Percentiles rank a stretch among this genome's conserved stretches.
Conservation (phyloP, 1,140 invertebrate genomes). For the Pseudomyrmex gracilis region DNA sequence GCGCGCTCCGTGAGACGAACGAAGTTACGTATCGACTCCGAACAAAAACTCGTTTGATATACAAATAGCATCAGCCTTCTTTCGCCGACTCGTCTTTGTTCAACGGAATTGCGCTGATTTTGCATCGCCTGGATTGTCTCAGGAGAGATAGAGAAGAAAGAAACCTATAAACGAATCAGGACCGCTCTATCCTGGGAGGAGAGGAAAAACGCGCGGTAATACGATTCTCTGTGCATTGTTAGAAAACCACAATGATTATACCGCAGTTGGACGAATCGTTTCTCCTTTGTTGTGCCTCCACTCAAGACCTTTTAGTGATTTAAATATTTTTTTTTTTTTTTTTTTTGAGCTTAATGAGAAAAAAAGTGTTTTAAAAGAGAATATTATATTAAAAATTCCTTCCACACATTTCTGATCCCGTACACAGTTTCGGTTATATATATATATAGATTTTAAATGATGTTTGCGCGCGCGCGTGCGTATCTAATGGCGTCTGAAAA, state of each 20-base stretch:
- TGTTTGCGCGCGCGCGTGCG: slow-evolving; percentile 2
- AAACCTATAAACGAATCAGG: slow-evolving; percentile 51
- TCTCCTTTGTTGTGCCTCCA: background rate
- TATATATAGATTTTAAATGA: slow-evolving; percentile 16
- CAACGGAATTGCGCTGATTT: slow-evolving; percentile 52
- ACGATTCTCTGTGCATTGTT: slow-evolving; percentile 3
- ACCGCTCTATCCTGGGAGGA: slow-evolving; percentile 1
- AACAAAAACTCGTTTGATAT: slow-evolving; percentile 63
- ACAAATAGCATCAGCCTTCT: slow-evolving; percentile 60
- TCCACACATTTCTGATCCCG: background rate
- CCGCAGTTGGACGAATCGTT: background rate
- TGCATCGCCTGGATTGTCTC: slow-evolving; percentile 51
- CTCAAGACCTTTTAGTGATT: background rate
- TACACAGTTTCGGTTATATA: background rate
- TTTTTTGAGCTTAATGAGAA: background rate
- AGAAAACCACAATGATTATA: slow-evolving; percentile 16
- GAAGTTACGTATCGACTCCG: slow-evolving; percentile 61
- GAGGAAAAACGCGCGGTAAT: slow-evolving; percentile 21
- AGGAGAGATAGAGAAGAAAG: slow-evolving; percentile 7
- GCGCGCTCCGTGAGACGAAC: slow-evolving; percentile 45
- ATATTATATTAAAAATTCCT: background rate
- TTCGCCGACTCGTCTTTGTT: slow-evolving; percentile 51
- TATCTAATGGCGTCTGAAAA: slow-evolving; percentile 32
- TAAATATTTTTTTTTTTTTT: too few relatives aligned
- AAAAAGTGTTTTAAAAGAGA: too few relatives aligned